Conservation (phyloP, 2,888 invertebrate species). For the Drosophila koepferae region DNA sequence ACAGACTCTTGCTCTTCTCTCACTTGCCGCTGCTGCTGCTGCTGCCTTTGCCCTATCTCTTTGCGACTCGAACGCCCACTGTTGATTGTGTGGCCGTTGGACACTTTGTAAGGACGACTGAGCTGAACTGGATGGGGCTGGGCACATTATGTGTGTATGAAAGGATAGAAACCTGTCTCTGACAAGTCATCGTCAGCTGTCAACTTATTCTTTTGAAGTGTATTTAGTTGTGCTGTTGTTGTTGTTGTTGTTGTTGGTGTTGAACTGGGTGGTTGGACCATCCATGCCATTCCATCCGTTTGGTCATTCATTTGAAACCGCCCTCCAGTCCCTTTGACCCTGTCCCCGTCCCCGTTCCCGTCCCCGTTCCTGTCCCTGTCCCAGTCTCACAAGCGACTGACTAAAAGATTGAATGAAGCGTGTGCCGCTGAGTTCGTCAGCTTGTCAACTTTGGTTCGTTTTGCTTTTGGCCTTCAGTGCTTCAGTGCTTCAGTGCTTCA, state of each 20-base stretch:
- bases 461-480: conserved; percentile 23
- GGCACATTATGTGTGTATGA: conserved; percentile 74
- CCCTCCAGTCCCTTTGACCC: conserved; percentile 7
- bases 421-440: conserved; percentile 60
- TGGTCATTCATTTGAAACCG: conserved; percentile 50
- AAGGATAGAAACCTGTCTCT: conserved; percentile 83
- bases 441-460: conserved; percentile 60
- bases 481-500: conserved; percentile 13
- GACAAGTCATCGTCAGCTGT: conserved; percentile 84
- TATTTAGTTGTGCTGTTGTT: conserved; percentile 80
- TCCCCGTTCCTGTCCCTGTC: no score
- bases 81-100: conserved; percentile 53
- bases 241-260: conserved; percentile 47
- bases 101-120: conserved; percentile 39
- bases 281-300: conserved; percentile 34
- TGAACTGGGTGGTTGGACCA: conserved; percentile 27
- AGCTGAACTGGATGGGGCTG: conserved; percentile 19
- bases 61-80: conserved; percentile 12
- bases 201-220: conserved; percentile 84
- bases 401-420: conserved; percentile 73
- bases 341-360: no score
- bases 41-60: not conserved
- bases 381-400: conserved; percentile 30
- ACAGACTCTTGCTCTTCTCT: not conserved
- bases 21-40: not conserved